A percentile compares a stretch with the other conserved stretches of the same genome.
These are phyloP conservation scores for Mionectes macconnelli DNA, from an alignment of 2,113 vertebrate genomes.

Conservation along the genomic window DNA sequence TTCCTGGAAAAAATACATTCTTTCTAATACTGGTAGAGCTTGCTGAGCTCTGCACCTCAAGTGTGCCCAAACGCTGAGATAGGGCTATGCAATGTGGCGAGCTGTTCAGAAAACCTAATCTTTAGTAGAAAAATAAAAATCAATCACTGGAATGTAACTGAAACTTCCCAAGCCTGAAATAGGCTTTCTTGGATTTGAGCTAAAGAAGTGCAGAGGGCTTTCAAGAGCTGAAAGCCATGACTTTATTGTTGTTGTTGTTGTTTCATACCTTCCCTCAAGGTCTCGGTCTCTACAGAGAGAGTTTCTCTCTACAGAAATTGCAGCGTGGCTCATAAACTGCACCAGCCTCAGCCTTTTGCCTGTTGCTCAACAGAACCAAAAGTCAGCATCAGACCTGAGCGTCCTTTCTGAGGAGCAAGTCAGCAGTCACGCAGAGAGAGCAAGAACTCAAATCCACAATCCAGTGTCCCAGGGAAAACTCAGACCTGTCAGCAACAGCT, in stretches of 20 bases:
- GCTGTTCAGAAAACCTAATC: neutral
- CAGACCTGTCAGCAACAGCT: neutral
- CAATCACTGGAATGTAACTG: neutral
- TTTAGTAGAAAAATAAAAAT: neutral
- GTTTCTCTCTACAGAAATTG: neutral
- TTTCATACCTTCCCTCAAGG: neutral
- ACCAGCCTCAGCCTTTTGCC: neutral
- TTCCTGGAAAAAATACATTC: fast-evolving
- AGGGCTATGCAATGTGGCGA: neutral
- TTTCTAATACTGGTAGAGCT: neutral
- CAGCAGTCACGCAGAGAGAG: neutral
- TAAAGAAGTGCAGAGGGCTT: neutral
- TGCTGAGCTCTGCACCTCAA: neutral
- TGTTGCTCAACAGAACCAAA: neutral
- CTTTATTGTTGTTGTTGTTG: neutral
- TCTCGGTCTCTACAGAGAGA: neutral
- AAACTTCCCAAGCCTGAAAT: neutral
- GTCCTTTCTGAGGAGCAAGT: neutral
- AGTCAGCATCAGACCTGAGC: neutral
- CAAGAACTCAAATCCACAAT: neutral
- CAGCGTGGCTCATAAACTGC: neutral
- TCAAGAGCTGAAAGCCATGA: neutral
- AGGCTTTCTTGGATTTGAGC: neutral
- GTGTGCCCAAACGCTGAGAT: neutral
- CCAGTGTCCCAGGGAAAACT: neutral